phyloP scores from a whole-genome alignment of 2,888 invertebrate genomes.

The Euproctis similis region DNA sequence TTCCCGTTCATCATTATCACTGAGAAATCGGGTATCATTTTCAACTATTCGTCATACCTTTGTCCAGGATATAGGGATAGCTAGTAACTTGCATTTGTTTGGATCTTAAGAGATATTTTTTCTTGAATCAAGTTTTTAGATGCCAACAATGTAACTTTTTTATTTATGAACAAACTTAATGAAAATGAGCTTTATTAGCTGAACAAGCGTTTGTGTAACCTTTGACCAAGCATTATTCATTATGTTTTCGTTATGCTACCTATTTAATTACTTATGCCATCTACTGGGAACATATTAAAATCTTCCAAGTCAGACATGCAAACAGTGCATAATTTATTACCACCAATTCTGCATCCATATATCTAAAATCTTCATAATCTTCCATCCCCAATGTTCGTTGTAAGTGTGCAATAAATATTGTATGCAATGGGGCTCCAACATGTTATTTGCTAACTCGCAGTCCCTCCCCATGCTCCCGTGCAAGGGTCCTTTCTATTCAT shows the following conservation, averaged over 20 bases:
- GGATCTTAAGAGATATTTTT: too few relatives aligned
- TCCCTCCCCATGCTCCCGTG: slow-evolving; percentile 45
- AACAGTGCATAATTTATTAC: slow-evolving; percentile 33
- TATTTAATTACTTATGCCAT: slow-evolving; percentile 28
- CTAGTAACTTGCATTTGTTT: too few relatives aligned
- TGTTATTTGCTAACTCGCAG: slow-evolving; percentile 60
- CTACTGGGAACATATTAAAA: slow-evolving; percentile 24
- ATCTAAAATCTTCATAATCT: slow-evolving; percentile 53
- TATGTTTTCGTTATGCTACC: slow-evolving; percentile 23
- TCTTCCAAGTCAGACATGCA: slow-evolving; percentile 22
- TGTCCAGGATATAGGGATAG: too few relatives aligned
- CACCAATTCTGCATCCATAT: slow-evolving; percentile 26
- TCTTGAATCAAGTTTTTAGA: too few relatives aligned
- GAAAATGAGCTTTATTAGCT: slow-evolving; percentile 30
- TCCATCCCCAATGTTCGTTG: slow-evolving; percentile 39
- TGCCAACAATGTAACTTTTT: too few relatives aligned
- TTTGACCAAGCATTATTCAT: slow-evolving; percentile 37
- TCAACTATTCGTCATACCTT: too few relatives aligned
- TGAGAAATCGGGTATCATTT: too few relatives aligned
- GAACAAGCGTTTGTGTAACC: slow-evolving; percentile 28
- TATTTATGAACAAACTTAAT: slow-evolving; percentile 12
- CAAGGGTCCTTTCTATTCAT: slow-evolving; percentile 60
- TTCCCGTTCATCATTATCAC: too few relatives aligned
- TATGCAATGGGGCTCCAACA: slow-evolving; percentile 53
- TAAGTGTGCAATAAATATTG: slow-evolving; percentile 61